Evolutionary conservation across 1,140 invertebrate species (phyloP).

Genomic region (Drosophila gunungcola): DNA sequence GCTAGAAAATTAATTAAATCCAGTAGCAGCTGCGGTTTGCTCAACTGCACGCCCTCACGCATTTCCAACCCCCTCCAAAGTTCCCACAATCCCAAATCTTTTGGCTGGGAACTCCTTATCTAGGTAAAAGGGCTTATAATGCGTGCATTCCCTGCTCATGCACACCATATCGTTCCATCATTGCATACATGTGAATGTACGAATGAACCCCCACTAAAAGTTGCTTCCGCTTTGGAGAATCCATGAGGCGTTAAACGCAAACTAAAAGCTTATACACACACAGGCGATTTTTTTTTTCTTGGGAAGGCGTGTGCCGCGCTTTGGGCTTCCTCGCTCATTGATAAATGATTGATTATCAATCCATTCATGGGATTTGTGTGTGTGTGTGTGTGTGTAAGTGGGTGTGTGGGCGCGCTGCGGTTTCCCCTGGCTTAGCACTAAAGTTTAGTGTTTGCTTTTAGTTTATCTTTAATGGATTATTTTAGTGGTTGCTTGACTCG

Average conservation of each 20-base stretch:
- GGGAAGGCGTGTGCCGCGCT: conserved; percentile 68
- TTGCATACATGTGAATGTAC: conserved; percentile 20
- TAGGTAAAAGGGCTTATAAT: conserved; percentile 49
- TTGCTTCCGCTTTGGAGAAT: conserved; percentile 61
- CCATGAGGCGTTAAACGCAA: conserved; percentile 82
- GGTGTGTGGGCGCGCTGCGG: conserved; percentile 69
- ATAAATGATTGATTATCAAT: conserved; percentile 81
- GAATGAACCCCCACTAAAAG: neutral
- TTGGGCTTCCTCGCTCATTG: conserved; percentile 51
- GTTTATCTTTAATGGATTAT: conserved; percentile 83
- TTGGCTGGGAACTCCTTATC: conserved; percentile 32
- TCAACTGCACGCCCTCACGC: conserved; percentile 26
- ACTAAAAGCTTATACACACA: conserved; percentile 72
- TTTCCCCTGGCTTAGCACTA: conserved; percentile 70
- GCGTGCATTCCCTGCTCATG: conserved; percentile 43
- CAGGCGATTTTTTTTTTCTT: conserved; percentile 20
- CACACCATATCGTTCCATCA: conserved; percentile 69
- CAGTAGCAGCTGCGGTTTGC: conserved; percentile 60
- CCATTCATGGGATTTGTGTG: conserved; percentile 24
- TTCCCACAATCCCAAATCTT: conserved; percentile 37
- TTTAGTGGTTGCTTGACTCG: conserved; percentile 71
- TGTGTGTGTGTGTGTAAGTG: conserved; percentile 26
- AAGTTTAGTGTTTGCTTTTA: conserved; percentile 82
- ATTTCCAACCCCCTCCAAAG: conserved; percentile 4
- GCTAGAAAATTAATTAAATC: conserved; percentile 78